phyloP scores from a whole-genome alignment of 2,888 invertebrate species.

The Teinopalpus imperialis region DNA sequence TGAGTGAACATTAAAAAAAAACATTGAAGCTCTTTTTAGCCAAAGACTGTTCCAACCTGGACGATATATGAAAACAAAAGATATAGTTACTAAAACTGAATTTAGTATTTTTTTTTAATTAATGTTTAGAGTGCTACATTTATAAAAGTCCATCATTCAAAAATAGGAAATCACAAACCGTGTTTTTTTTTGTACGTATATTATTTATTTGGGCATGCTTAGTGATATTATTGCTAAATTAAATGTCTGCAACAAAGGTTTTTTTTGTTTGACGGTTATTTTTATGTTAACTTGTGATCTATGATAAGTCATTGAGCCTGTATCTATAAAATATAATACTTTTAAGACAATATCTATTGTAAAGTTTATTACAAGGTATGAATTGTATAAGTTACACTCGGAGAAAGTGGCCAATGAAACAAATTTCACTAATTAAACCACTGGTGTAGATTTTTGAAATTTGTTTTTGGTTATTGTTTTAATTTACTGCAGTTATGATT shows the following conservation, averaged over 20 bases:
- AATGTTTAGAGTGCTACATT: constrained; percentile 14
- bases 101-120: background rate
- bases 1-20: constrained; percentile 8
- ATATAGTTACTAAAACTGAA: background rate
- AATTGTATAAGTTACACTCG: too few relatives aligned
- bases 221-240: background rate
- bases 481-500: constrained; percentile 17
- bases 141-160: background rate
- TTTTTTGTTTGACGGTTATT: constrained; percentile 6
- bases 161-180: constrained; percentile 14
- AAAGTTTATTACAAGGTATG: too few relatives aligned
- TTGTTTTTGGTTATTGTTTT: constrained; percentile 7
- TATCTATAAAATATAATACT: constrained; percentile 5
- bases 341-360: background rate
- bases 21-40: constrained; percentile 25
- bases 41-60: constrained; percentile 47
- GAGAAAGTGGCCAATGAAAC: too few relatives aligned
- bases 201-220: constrained; percentile 15
- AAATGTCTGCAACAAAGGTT: constrained; percentile 3
- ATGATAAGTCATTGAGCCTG: constrained; percentile 7
- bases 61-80: constrained; percentile 16
- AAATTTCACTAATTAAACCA: constrained; percentile 7
- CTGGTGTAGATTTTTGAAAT: constrained; percentile 6
- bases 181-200: constrained; percentile 6
- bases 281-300: constrained; percentile 13